Evolutionary conservation across 1,140 invertebrate genomes (phyloP), one percentile per base, ranked within the genome.

Genomic region (Chymomyza costata): DNA sequence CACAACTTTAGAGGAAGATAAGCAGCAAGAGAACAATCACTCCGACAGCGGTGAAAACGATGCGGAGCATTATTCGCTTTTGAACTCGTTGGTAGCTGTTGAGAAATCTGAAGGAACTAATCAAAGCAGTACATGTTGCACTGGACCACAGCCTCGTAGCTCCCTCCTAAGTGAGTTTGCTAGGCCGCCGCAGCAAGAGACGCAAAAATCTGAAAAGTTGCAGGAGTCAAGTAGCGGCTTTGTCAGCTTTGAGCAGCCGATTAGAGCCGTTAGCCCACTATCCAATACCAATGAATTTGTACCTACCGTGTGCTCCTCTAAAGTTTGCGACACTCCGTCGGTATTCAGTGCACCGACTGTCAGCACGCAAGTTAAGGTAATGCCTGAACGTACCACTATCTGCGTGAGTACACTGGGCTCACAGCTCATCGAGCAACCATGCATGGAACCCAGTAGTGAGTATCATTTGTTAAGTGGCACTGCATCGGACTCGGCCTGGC

Each of bases 331-430:
- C 2, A 15, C 10, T 6, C 28, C 28, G 28, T 6, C 44, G 21
- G 6, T 44, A 35, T 37, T 40, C 15, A 40, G 7, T 35, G 21
- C 10, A 3, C 13, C 8, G 16, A 28, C 10, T 13, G n/a, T 10
- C 35, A 14, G n/a, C 30, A 15, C 17, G n/a, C n/a, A n/a, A n/a
- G n/a, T n/a, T n/a, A n/a, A n/a, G n/a, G n/a, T n/a, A n/a, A n/a
- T n/a, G n/a, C n/a, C n/a, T n/a, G n/a, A 84, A 44, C 64, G 82
- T 8, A 80, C 65, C 7, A 84, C 81, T 10, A 62, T 83, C 1
- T 70, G 66, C 31, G 71, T 46, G 0, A 65, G 71, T 3, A 34
- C 21, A 8, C 21, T 25, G 21, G 8, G 21, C 8, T 25, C 21
- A 3, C 3, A 25, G 3, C 21, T 25, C 13, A 5, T 25, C 3